Percentiles rank a stretch among this genome's conserved stretches.
These are phyloP conservation scores for Pseudomyrmex cubaensis DNA, from an alignment of 1,140 invertebrate species.

Conservation along the genomic window DNA sequence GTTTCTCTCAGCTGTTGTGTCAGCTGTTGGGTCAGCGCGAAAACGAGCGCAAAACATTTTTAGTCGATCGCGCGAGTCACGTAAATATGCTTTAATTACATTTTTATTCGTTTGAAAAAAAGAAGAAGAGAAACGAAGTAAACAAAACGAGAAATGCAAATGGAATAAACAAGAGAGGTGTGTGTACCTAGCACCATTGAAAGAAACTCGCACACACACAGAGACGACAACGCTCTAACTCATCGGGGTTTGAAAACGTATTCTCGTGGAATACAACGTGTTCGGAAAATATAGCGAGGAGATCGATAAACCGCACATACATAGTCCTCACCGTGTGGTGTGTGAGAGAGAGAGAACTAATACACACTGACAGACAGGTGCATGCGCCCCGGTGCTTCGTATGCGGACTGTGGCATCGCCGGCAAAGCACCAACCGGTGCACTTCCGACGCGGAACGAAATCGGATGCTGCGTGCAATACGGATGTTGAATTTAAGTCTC, in stretches of 20 bases:
- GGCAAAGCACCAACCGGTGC: no score
- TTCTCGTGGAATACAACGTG: neutral
- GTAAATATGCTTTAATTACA: neutral
- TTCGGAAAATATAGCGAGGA: slow-evolving; percentile 51
- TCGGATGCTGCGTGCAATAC: slow-evolving; percentile 6
- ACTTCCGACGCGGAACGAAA: neutral
- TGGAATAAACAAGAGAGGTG: neutral
- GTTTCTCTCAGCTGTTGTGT: no score
- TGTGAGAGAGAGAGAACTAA: no score
- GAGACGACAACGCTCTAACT: neutral
- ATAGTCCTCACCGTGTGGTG: neutral
- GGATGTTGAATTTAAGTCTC: neutral
- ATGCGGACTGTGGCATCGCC: neutral
- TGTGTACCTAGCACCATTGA: neutral
- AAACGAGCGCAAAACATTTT: no score
- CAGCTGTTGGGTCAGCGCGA: no score
- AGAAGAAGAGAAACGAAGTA: neutral
- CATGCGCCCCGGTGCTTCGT: slow-evolving; percentile 27
- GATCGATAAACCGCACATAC: slow-evolving; percentile 43
- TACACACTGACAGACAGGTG: slow-evolving; percentile 27
- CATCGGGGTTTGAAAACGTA: neutral
- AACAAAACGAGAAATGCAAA: neutral
- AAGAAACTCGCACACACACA: neutral
- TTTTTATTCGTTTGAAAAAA: neutral
- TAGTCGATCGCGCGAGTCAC: no score